Evolutionary conservation across 35 echinoderm and acorn worm genomes (phyloP), one percentile per base, ranked within the genome.

Genomic region (Ophioderma brevispina): DNA sequence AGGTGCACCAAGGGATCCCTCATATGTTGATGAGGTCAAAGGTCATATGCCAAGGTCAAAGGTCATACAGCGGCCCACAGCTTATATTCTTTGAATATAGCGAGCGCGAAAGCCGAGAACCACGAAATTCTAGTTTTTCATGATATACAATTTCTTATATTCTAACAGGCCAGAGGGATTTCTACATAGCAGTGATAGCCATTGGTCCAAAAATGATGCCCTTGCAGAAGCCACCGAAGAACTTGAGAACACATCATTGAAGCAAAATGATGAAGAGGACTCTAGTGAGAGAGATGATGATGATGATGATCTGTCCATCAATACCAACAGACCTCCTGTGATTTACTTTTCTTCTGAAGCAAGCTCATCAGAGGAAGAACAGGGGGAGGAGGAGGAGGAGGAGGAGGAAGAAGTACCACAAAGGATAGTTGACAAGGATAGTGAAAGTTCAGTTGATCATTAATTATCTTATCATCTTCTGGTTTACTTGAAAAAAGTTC

Each of bases 291-390:
- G 95, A 40, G 96, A 98, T 56, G 92, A 98, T 64, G 92, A 98
- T 64, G 96, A 98, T 56, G 93, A 95, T 52, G 96, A 98, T 33
- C 39, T 98, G 64, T 98, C 95, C 81, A 90, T 98, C 11, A 98
- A 98, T 33, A 98, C 96, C 0, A 98, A 98, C 59, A 55, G 93
- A 82, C 96, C 96, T 6, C 78, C 81, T 0, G 90, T 98, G 37
- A 92, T 84, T 4, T 98, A 92, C 85, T 94, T 90, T 39, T 90
- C 90, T 80, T 84, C 92, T 1, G 87, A 90, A 21, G 91, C 92
- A 18, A 95, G 90, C 50, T 63, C 80, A 38, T 81, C 81, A 34
- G 93, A 92, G 38, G 96, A 98, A 18, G 86, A 94, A 0, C 85
- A 90, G n/a, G 90, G 90, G 33, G 92, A 87, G 32, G 49, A 85